Evolutionary conservation across 2,113 vertebrate genomes (phyloP).

Genomic region (Hypocryptadius cinnamomeus): DNA sequence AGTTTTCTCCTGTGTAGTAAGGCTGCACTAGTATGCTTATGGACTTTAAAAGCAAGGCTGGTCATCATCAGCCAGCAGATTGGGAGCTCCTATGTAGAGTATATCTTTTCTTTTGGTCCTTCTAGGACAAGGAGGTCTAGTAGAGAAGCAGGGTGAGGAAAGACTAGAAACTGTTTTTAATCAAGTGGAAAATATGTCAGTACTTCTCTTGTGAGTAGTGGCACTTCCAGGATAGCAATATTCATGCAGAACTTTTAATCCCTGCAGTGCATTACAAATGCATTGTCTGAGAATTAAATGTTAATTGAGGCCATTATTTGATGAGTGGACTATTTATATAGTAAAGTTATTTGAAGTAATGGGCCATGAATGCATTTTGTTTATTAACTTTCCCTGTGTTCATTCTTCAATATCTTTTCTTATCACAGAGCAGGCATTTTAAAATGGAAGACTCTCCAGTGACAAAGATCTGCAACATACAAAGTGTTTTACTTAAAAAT

Average conservation of each 20-base stretch:
- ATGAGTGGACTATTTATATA: slow-evolving; percentile 45
- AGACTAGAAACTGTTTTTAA: not conserved
- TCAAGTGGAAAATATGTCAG: not conserved
- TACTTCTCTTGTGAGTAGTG: not conserved
- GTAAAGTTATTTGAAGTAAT: slow-evolving; percentile 59
- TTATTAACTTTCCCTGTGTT: slow-evolving; percentile 35
- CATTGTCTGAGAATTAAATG: slow-evolving; percentile 34
- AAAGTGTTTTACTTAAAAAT: not conserved
- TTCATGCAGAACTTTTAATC: slow-evolving; percentile 28
- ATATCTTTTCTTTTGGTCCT: not conserved
- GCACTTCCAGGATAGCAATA: not conserved
- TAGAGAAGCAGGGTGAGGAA: not conserved
- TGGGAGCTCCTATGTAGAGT: not conserved
- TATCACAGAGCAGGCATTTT: not conserved
- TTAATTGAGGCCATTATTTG: slow-evolving; percentile 54
- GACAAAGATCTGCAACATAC: not conserved
- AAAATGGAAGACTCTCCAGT: not conserved
- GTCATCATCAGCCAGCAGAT: not conserved
- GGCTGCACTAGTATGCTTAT: not conserved
- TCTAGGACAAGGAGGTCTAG: not conserved
- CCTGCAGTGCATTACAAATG: slow-evolving; percentile 3
- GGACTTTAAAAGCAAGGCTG: not conserved
- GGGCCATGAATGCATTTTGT: slow-evolving; percentile 51
- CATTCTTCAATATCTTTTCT: slow-evolving; percentile 22
- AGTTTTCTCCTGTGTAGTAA: not conserved